Base-by-base conservation (phyloP, 2,888 invertebrate genomes). In the Omphaloscelis lunosa region DNA sequence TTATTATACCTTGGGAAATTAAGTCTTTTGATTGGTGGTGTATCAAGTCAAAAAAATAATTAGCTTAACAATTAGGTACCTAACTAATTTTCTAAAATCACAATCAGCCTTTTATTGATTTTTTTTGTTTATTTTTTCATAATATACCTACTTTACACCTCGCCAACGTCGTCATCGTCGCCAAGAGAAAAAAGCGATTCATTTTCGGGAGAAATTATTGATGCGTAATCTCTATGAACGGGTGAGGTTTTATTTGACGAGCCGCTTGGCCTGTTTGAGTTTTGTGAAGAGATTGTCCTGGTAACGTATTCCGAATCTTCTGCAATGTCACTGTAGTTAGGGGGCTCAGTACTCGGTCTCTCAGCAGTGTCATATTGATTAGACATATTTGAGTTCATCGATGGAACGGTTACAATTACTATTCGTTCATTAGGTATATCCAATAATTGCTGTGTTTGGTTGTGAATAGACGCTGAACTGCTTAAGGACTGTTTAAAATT, bases 391-490 rank as follows among this genome's bases (percentile, higher is more conserved):
- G 75, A 75, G 75, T 75, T 75, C 66, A 75, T 79, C 75, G 71
- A 59, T 72, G 72, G 72, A 77, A 66, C 71, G 72, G 53, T 72
- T 67, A 75, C 75, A 72, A 67, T 67, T 75, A 71, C 61, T 71
- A 62, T 75, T 56, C 45, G 72, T 72, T 75, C 72, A 75, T 75
- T 79, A 68, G 79, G 76, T 79, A 72, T 59, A 72, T 80, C 79
- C 79, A 80, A 77, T 72, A 77, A 63, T 72, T 77, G 79, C 77
- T 77, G 77, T 79, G 79, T 77, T 80, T 80, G 69, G 76, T 77
- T 77, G 72, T 72, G 68, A 79, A 75, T 65, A 75, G 69, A 69
- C 71, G 66, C 71, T 76, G 27, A 65, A 45, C 65, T 65, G 65
- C 65, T 65, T 65, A 65, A 65, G 65, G 65, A 79, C 56, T 79